These are phyloP conservation scores for Vireo altiloquus DNA, from an alignment of 2,113 vertebrate species.

Conservation along the genomic window DNA sequence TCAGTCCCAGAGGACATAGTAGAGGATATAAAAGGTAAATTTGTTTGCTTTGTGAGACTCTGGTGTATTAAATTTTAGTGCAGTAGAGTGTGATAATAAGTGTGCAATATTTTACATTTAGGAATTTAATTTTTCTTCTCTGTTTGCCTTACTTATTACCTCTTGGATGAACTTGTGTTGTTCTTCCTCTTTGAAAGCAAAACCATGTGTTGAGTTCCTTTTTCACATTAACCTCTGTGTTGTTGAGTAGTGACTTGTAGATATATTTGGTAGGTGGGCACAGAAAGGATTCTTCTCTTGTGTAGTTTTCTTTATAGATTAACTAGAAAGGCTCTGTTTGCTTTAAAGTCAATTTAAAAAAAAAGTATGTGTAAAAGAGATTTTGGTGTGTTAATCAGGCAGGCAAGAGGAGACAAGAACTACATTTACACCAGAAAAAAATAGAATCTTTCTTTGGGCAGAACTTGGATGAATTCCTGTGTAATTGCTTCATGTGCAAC, in stretches of 20 bases:
- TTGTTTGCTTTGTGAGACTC: not conserved
- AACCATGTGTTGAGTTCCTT: not conserved
- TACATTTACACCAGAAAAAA: not conserved
- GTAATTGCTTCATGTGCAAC: not conserved
- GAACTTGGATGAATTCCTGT: not conserved
- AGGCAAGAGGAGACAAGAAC: not conserved
- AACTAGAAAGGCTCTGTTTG: not conserved
- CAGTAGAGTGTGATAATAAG: not conserved
- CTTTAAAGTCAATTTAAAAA: not conserved
- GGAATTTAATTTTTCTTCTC: not conserved
- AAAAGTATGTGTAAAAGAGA: not conserved
- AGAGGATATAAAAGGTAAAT: conserved; percentile 94
- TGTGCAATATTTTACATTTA: not conserved
- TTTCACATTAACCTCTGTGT: not conserved
- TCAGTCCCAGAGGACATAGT: conserved; percentile 90
- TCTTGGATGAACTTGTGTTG: not conserved
- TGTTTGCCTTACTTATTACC: not conserved
- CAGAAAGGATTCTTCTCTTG: not conserved
- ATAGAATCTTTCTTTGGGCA: not conserved
- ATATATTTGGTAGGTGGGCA: not conserved
- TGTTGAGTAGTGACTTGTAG: not conserved
- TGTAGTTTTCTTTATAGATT: not conserved
- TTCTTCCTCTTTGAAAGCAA: not conserved
- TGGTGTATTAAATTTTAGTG: not conserved
- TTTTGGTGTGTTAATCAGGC: not conserved